Evolutionary conservation across 2,113 vertebrate genomes (phyloP), one percentile per base, ranked within the genome.

Genomic region (Chaetodon trifascialis): DNA sequence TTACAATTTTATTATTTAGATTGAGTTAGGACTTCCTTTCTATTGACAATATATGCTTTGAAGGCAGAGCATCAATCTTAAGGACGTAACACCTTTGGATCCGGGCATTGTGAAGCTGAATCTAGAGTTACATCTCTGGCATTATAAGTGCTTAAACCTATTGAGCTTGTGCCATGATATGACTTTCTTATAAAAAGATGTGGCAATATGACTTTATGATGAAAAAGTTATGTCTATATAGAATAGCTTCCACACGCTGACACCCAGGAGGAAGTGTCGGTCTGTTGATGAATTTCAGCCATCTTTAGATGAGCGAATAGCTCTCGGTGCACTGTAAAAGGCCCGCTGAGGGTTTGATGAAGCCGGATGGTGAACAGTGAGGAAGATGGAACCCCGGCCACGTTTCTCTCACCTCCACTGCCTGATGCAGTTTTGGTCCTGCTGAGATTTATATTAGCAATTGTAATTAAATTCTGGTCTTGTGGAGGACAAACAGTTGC

Each of bases 371-470:
- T 83, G 67, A 92, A 76, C 66, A 47, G 67, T 76, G 74, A 88
- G 73, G 56, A 70, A 83, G 54, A 68, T 73, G 67, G 34, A 76
- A 83, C 79, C 65, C 85, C 60, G 51, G 76, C 86, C 74, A 77
- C 79, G 47, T 76, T 89, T 88, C 72, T 90, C 88, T 88, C 89
- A 88, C 88, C 78, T 90, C 25, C 11, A 49, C 55, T 70, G 71
- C 75, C 89, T 79, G 84, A 78, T 76, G 46, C 80, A 23, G 69
- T 69, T 79, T 86, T 55, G 63, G 71, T 60, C 91, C 86, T 79
- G 90, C 89, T 90, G 92, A 84, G 87, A 90, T 88, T 91, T 89
- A 91, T 93, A 93, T 92, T 91, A 88, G 85, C 73, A 90, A 86
- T 87, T 91, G 76, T 87, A 85, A 89, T 76, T 25, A 88, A 81